Evolutionary conservation across 2,113 vertebrate genomes (phyloP), one percentile per base, ranked within the genome.

Genomic region (Propithecus coquereli): DNA sequence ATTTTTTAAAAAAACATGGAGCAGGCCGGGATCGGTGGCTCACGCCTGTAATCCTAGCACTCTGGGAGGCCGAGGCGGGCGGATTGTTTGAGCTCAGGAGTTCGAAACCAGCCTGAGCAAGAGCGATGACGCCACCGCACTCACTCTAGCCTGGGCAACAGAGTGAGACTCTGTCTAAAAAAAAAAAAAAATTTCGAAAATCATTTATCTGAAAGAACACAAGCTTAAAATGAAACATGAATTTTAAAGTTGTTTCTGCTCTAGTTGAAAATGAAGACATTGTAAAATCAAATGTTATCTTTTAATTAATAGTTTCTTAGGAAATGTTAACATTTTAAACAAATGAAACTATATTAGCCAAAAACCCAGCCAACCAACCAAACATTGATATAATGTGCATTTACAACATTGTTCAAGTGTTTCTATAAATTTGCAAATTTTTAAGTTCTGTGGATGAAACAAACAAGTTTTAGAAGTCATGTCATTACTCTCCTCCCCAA

Each of bases 271-370:
- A n/a, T 95, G 32, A 94, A 87, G 11, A 5, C 52, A 79, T 59
- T 83, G 8, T 88, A 79, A 52, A 94, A 91, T 94, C 12, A 87
- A 54, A 47, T 91, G 25, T 76, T 87, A 91, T 32, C 54, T 94
- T 94, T 92, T 65, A 50, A 63, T 50, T 59, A 47, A 50, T 65
- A 70, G 43, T 54, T 87, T 95, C 59, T 37, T 95, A 76, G 40
- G 32, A 82, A 93, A 70, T 63, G 25, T 63, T 79, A 86, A 3
- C 17, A 50, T 83, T 76, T 82, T 30, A 43, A 93, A 82, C 57
- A 93, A 43, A 40, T 34, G n/a, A 70, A 94, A 86, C 18, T 73
- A 14, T 76, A 63, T 74, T 30, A 82, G 50, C 17, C 71, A 32
- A 70, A 61, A 61, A 43, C 32, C 5, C 50, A n/a, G n/a, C 45